These are phyloP conservation scores for Scrobipalpa atriplicella DNA, from an alignment of 2,888 invertebrate genomes.

Conservation along the genomic window DNA sequence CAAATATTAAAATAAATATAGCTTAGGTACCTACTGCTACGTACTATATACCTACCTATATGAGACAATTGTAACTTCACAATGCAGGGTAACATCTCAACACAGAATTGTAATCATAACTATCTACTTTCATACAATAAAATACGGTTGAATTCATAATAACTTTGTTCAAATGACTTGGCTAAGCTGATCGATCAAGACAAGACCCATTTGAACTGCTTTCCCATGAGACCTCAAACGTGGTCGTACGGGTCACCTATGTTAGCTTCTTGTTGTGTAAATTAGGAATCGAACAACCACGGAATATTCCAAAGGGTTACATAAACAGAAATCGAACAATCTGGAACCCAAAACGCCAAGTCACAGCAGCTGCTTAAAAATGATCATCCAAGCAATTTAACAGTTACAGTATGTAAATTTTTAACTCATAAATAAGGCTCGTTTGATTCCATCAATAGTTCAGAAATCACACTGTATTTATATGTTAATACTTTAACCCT, in stretches of 20 bases:
- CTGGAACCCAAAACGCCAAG: constrained; percentile 20
- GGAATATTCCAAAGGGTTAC: constrained; percentile 6
- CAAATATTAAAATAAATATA: neutral
- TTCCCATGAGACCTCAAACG: neutral
- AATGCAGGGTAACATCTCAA: too few relatives aligned
- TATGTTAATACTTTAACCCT: constrained; percentile 71
- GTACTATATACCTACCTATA: too few relatives aligned
- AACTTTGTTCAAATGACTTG: neutral
- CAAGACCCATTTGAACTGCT: neutral
- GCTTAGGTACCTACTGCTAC: too few relatives aligned
- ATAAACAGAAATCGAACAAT: constrained; percentile 15
- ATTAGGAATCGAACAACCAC: constrained; percentile 10
- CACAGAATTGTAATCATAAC: too few relatives aligned
- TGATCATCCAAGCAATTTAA: constrained; percentile 41
- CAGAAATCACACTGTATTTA: constrained; percentile 75
- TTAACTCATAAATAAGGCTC: constrained; percentile 50
- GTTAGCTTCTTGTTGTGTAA: constrained; percentile 1
- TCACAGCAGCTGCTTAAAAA: constrained; percentile 32
- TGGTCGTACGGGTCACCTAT: neutral
- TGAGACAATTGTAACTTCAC: too few relatives aligned
- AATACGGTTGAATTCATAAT: neutral
- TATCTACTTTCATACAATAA: too few relatives aligned
- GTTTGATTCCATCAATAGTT: constrained; percentile 70
- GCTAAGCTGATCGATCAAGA: neutral
- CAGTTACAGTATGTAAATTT: constrained; percentile 43